A percentile compares a stretch with the other conserved stretches of the same genome.
phyloP scores from a whole-genome alignment of 2,797 vertebrate species.

The Otolemur crassicaudatus region DNA sequence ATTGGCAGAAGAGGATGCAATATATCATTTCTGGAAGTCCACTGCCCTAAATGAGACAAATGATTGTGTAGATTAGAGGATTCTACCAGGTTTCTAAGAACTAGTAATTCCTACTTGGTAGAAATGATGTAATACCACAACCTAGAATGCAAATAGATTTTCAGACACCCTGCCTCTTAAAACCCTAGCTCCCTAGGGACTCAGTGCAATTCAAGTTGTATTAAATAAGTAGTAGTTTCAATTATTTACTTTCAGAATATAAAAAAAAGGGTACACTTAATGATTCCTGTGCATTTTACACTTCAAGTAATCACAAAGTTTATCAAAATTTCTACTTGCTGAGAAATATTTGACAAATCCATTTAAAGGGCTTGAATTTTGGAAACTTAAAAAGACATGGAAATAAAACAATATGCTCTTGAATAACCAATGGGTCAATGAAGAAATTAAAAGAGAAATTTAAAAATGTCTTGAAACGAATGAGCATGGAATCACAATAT shows the following conservation, averaged over 20 bases:
- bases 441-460: too few relatives aligned
- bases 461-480: too few relatives aligned
- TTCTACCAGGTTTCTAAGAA: not conserved
- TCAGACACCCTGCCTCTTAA: not conserved
- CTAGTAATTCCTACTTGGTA: not conserved
- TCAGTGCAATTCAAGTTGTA: not conserved
- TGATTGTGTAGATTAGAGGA: not conserved
- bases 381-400: too few relatives aligned
- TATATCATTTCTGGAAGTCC: too few relatives aligned
- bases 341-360: not conserved
- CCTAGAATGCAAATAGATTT: not conserved
- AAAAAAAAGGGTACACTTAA: not conserved
- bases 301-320: not conserved
- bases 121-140: not conserved
- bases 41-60: too few relatives aligned
- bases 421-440: too few relatives aligned
- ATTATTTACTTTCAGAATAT: conserved; percentile 29
- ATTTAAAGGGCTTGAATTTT: not conserved
- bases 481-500: too few relatives aligned
- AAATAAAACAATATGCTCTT: too few relatives aligned
- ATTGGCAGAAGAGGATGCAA: not conserved
- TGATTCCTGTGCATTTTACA: not conserved
- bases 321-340: conserved; percentile 10
- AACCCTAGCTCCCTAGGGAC: not conserved
- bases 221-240: not conserved